phyloP scores from a whole-genome alignment of 1,140 invertebrate species.

The Sycobia sp. region DNA sequence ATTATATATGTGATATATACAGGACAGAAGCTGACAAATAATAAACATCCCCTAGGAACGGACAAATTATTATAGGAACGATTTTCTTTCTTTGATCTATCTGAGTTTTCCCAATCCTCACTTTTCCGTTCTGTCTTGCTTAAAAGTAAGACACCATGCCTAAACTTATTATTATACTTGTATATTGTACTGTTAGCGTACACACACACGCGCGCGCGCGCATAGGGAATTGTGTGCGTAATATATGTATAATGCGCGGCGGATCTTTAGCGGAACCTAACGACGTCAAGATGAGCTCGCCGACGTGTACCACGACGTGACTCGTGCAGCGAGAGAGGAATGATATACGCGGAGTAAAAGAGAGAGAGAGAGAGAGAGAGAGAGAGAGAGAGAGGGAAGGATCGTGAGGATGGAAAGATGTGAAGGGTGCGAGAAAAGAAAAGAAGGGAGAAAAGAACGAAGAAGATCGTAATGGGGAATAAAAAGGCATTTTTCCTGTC shows the following conservation, averaged over 20 bases:
- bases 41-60: too few relatives aligned
- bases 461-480: conserved; percentile 12
- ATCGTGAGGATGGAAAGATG: conserved; percentile 4
- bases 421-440: not conserved
- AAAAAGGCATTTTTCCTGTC: conserved; percentile 27
- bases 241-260: not conserved
- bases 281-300: conserved; percentile 25
- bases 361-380: conserved; percentile 7
- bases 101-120: not conserved
- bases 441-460: not conserved
- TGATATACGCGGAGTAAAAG: not conserved
- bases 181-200: conserved; percentile 1
- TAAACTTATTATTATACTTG: conserved; percentile 32
- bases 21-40: too few relatives aligned
- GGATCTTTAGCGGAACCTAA: conserved; percentile 31
- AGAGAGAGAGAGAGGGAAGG: not conserved
- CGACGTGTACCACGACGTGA: not conserved
- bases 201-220: too few relatives aligned
- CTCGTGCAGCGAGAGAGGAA: conserved; percentile 5
- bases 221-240: not conserved
- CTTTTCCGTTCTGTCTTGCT: not conserved
- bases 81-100: too few relatives aligned
- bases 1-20: too few relatives aligned
- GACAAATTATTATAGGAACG: too few relatives aligned
- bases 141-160: conserved; percentile 4